A percentile compares a stretch with the other conserved stretches of the same genome.
phyloP scores from a whole-genome alignment of 2,113 vertebrate species.

The Eleginops maclovinus region DNA sequence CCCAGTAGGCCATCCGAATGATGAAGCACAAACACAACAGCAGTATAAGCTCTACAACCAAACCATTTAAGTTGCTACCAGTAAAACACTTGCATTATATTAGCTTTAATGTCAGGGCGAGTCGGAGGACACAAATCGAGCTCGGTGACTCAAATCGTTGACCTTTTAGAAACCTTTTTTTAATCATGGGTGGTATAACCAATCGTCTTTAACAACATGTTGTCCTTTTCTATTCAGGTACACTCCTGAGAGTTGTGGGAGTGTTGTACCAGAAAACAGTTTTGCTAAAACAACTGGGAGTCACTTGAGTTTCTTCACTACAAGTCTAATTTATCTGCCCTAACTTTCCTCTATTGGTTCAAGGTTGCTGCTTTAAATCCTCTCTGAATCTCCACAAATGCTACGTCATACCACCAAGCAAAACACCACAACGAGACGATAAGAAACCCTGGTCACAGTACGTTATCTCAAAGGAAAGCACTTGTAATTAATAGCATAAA shows the following conservation, averaged over 20 bases:
- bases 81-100: background rate
- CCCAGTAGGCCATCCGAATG: background rate
- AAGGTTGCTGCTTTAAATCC: background rate
- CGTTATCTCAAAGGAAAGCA: no score
- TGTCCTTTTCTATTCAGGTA: conserved; percentile 25
- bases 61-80: background rate
- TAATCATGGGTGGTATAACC: background rate
- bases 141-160: background rate
- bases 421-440: no score
- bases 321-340: background rate
- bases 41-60: no score
- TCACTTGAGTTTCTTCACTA: conserved; percentile 1
- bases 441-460: no score
- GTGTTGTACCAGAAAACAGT: conserved; percentile 7
- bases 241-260: background rate
- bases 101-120: background rate
- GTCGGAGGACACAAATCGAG: conserved; percentile 15
- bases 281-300: conserved; percentile 14
- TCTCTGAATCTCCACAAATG: background rate
- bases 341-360: background rate
- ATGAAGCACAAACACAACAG: background rate
- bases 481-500: no score
- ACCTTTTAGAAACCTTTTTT: conserved; percentile 18
- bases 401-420: no score
- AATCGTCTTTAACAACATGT: background rate